phyloP scores from a whole-genome alignment of 2,888 invertebrate species.

The Scaptomyza caliginosa region DNA sequence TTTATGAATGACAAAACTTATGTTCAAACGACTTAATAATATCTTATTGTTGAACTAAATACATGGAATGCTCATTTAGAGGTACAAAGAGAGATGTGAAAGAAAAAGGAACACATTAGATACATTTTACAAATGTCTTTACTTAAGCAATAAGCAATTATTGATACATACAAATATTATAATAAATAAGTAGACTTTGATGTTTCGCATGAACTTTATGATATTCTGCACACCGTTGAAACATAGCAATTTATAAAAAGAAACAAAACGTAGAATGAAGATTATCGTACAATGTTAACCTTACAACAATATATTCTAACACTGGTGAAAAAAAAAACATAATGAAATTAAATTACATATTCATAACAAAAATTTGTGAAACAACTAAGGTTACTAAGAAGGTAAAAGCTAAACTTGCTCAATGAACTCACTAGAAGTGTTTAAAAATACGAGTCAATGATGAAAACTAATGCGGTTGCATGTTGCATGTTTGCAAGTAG shows the following conservation, averaged over 20 bases:
- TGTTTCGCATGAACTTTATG: slow-evolving; percentile 15
- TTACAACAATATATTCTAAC: slow-evolving; percentile 32
- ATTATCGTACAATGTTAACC: slow-evolving; percentile 24
- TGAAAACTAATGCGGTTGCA: slow-evolving; percentile 47
- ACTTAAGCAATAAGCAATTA: slow-evolving; percentile 2
- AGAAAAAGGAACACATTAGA: slow-evolving; percentile 3
- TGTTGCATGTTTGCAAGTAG: slow-evolving; percentile 8
- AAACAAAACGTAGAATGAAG: slow-evolving; percentile 25
- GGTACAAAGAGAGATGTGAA: slow-evolving; percentile 8
- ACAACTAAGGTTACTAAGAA: slow-evolving; percentile 45
- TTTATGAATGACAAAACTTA: slow-evolving; percentile 6
- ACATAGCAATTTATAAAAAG: slow-evolving; percentile 33
- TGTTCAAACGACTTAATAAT: slow-evolving; percentile 4
- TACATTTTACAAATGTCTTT: slow-evolving; percentile 10
- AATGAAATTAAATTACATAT: slow-evolving; percentile 32
- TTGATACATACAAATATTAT: slow-evolving; percentile 3
- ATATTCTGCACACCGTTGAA: slow-evolving; percentile 24
- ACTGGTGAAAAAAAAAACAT: slow-evolving; percentile 17
- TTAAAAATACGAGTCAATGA: slow-evolving; percentile 47
- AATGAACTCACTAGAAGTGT: slow-evolving; percentile 24
- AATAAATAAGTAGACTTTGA: slow-evolving; percentile 41
- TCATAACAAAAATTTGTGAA: slow-evolving; percentile 50
- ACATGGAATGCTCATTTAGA: slow-evolving; percentile 37
- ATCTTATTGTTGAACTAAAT: slow-evolving; percentile 10
- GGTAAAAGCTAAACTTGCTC: slow-evolving; percentile 38